Evolutionary conservation across 2,888 invertebrate genomes (phyloP).

Genomic region (Drosophila robusta): DNA sequence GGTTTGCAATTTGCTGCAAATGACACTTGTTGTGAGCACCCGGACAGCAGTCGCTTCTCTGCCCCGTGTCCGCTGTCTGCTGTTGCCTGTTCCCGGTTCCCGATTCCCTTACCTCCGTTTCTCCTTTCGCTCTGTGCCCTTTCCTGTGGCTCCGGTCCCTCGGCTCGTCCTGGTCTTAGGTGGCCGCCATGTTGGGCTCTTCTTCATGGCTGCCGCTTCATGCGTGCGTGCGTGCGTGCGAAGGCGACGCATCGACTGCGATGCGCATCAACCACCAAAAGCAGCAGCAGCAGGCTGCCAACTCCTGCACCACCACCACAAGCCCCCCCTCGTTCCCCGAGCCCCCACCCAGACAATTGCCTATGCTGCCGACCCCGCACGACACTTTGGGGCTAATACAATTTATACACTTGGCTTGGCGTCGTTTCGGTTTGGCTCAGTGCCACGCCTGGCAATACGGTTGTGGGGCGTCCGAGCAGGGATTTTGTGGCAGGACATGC

Average conservation of each 20-base stretch:
- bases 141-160: background rate
- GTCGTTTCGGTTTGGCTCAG: slow-evolving; percentile 75
- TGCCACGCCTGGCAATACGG: slow-evolving; percentile 56
- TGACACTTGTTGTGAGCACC: slow-evolving; percentile 75
- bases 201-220: slow-evolving; percentile 38
- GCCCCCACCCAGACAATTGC: slow-evolving; percentile 51
- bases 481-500: slow-evolving; percentile 29
- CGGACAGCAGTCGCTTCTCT: slow-evolving; percentile 5
- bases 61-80: background rate
- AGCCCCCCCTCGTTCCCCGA: slow-evolving; percentile 3
- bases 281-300: slow-evolving; percentile 11
- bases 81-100: background rate
- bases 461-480: slow-evolving; percentile 8
- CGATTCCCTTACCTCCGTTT: too few species aligned
- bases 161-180: slow-evolving; percentile 23
- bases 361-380: slow-evolving; percentile 57
- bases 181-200: slow-evolving; percentile 69
- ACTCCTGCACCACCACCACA: slow-evolving; percentile 16
- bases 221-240: slow-evolving; percentile 56
- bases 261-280: slow-evolving; percentile 71
- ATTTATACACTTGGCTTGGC: slow-evolving; percentile 81
- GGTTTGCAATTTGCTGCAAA: slow-evolving; percentile 83
- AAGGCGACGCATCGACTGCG: slow-evolving; percentile 37
- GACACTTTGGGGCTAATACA: slow-evolving; percentile 79
- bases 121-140: background rate